phyloP scores from a whole-genome alignment of 1,140 invertebrate genomes.

The Goniozus legneri region DNA sequence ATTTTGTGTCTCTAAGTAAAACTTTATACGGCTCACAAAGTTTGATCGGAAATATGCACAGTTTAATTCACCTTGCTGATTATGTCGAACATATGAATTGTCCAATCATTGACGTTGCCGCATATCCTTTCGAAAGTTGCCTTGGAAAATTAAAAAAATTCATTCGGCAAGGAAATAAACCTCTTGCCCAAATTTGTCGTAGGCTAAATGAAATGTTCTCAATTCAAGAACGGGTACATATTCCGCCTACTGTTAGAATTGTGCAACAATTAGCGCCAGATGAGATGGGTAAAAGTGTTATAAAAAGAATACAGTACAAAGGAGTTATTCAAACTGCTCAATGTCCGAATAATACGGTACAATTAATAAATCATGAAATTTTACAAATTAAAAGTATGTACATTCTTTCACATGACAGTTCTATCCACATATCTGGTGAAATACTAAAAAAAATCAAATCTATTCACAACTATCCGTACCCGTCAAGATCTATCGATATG shows the following conservation, averaged over 20 bases:
- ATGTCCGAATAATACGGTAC: background rate
- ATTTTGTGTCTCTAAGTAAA: constrained; percentile 10
- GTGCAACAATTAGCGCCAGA: background rate
- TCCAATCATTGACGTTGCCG: background rate
- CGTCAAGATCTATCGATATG: background rate
- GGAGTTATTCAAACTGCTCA: background rate
- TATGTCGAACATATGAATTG: background rate
- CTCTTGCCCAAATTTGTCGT: background rate
- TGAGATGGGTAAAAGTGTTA: background rate
- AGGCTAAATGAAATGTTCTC: background rate
- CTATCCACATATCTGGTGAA: background rate
- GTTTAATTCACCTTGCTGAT: background rate
- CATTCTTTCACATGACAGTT: background rate
- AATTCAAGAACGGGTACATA: background rate
- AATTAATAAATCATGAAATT: background rate
- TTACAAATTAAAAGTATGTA: background rate
- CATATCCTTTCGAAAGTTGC: background rate
- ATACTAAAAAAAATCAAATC: background rate
- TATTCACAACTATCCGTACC: background rate
- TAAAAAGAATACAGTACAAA: background rate
- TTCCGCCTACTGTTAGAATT: background rate
- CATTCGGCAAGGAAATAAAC: background rate
- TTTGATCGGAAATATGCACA: background rate
- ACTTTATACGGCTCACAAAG: background rate
- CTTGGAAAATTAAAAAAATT: background rate